Evolutionary conservation across 2,797 vertebrate species (phyloP).

Genomic region (Pseudochirops cupreus): DNA sequence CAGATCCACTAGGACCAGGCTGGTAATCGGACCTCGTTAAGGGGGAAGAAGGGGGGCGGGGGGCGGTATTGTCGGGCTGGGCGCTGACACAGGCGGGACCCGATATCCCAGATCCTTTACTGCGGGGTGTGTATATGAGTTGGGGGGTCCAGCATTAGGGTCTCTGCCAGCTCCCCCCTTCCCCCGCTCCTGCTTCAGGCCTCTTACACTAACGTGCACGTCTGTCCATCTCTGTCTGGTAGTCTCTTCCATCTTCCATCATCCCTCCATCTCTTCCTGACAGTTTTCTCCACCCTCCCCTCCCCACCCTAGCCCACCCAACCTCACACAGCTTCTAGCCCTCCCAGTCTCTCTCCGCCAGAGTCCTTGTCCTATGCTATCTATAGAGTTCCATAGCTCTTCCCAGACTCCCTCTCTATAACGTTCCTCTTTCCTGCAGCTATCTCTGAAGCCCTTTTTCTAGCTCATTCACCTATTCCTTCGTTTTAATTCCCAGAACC

Average conservation of each 20-base stretch:
- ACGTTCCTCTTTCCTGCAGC: background rate
- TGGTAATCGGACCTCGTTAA: constrained; percentile 65
- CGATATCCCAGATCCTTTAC: constrained; percentile 72
- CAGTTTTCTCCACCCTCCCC: background rate
- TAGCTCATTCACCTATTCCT: background rate
- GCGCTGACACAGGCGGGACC: constrained; percentile 47
- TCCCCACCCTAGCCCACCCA: background rate
- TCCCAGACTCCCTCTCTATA: background rate
- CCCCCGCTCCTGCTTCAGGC: background rate
- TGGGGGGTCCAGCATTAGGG: constrained; percentile 29
- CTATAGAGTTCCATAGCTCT: background rate
- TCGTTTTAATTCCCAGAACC: background rate
- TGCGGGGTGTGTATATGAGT: constrained; percentile 4
- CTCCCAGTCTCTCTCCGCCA: background rate
- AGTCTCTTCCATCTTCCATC: background rate
- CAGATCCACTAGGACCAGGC: constrained; percentile 62
- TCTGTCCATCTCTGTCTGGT: background rate
- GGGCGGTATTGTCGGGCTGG: constrained; percentile 40
- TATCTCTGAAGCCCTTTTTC: background rate
- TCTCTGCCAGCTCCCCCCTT: background rate
- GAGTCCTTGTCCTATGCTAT: background rate
- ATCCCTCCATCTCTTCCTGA: background rate
- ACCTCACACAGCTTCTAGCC: background rate
- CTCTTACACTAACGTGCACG: background rate
- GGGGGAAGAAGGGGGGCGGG: constrained; percentile 52